These are phyloP conservation scores for Radopholus similis DNA, from an alignment of 1,140 invertebrate genomes.

Conservation along the genomic window DNA sequence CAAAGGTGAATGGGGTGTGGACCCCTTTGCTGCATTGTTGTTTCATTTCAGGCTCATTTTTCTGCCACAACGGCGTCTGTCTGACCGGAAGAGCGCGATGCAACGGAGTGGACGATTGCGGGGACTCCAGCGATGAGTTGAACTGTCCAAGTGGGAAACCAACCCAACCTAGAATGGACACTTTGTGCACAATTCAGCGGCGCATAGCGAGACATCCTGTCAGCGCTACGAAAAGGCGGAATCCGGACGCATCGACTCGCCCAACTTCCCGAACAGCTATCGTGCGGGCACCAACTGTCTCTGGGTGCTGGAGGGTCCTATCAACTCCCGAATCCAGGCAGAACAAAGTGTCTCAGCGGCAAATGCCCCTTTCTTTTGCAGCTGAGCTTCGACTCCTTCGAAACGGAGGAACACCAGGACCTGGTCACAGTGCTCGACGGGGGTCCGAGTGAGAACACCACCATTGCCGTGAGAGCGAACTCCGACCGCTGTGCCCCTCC, in stretches of 20 bases:
- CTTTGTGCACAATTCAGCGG: conserved; percentile 19
- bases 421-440: conserved; percentile 90
- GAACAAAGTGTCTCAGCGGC: neutral
- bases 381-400: conserved; percentile 82
- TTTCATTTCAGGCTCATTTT: conserved; percentile 62
- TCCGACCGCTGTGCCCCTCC: no score
- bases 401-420: conserved; percentile 91
- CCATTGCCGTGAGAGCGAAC: conserved; percentile 71
- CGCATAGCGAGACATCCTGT: conserved; percentile 66
- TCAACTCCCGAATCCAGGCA: conserved; percentile 79
- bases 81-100: conserved; percentile 62
- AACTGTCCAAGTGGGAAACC: conserved; percentile 59
- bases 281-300: conserved; percentile 82
- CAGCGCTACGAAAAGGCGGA: conserved; percentile 78
- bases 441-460: conserved; percentile 86
- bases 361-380: conserved; percentile 62
- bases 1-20: conserved; percentile 66
- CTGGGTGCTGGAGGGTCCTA: conserved; percentile 91
- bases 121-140: conserved; percentile 63
- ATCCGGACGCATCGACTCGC: conserved; percentile 87
- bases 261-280: conserved; percentile 89
- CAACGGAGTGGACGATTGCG: conserved; percentile 63
- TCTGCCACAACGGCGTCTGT: conserved; percentile 63
- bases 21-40: neutral
- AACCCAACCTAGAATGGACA: neutral